Evolutionary conservation across 2,797 vertebrate species (phyloP).

Genomic region (Chiroxiphia lanceolata): DNA sequence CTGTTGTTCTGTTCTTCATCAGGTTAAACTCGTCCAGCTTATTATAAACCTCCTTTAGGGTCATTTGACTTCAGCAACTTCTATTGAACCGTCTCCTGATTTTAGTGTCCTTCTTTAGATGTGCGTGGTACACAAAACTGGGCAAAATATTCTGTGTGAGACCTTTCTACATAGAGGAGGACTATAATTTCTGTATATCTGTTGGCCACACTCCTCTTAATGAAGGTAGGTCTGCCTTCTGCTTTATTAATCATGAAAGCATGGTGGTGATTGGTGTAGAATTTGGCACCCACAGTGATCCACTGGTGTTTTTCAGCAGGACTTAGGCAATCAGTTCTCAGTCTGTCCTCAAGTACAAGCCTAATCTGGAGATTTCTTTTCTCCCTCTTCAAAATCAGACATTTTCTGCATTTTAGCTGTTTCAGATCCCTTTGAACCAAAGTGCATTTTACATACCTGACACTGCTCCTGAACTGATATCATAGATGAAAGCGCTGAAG

Average conservation of each 20-base stretch:
- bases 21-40: background rate
- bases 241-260: background rate
- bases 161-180: background rate
- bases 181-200: background rate
- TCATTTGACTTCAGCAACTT: background rate
- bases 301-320: background rate
- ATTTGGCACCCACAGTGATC: background rate
- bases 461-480: background rate
- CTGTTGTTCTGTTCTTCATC: background rate
- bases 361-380: background rate
- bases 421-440: background rate
- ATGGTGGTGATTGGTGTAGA: fast-evolving
- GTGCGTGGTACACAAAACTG: background rate
- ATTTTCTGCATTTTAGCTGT: background rate
- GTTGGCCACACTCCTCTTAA: background rate
- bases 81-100: fast-evolving
- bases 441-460: background rate
- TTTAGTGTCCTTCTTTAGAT: background rate
- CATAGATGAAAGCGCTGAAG: background rate
- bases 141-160: background rate
- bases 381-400: background rate
- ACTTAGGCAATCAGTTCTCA: background rate
- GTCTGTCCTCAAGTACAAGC: background rate
- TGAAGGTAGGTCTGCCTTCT: background rate
- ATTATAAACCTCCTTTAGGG: background rate